Base-by-base conservation (phyloP, 2,113 vertebrate genomes). In the Tiliqua scincoides region DNA sequence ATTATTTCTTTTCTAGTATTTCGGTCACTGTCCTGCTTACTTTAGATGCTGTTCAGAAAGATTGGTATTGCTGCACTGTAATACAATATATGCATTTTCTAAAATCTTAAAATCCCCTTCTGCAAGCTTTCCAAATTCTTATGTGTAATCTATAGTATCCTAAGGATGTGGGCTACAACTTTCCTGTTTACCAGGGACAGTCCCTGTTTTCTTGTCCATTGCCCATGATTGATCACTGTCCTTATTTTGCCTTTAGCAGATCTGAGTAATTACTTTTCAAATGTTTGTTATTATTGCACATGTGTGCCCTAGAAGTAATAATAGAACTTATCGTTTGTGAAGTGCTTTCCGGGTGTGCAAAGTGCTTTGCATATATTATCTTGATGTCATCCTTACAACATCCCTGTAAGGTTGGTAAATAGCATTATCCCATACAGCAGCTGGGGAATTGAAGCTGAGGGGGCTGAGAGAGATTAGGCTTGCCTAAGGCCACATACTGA, bases 61-160 rank as follows among this genome's bases (percentile, higher is more conserved):
- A 2, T 20, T 85, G 18, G 2, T 1, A 67, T 87, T 76, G 74
- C 0, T 72, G 23, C 65, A 35, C 59, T 84, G 0, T 73, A 65
- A 79, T 0, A 0, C 1, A 1, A 3, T 40, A 7, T 1, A 7
- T 30, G 14, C 10, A 71, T 89, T 89, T 75, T 72, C 43, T 75
- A 70, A 83, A 23, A 67, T 8, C 2, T 2, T 3, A 9, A 73
- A n/a, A 82, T 54, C 43, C 43, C 43, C 43, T 5, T 48, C 3
- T 54, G 6, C 0, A 23, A 81, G 0, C n/a, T 79, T 91, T 88
- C 40, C 78, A 61, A 90, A 88, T 83, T 17, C 23, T 11, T 62
- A 79, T 54, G 68, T 78, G 91, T 87, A 90, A 68, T 3, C 6
- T n/a, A 1, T 78, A 3, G 61, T 89, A 0, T 43, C 87, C 57